Evolutionary conservation across 2,113 vertebrate species (phyloP), one percentile per base, ranked within the genome.

Genomic region (Cephalopterus ornatus): DNA sequence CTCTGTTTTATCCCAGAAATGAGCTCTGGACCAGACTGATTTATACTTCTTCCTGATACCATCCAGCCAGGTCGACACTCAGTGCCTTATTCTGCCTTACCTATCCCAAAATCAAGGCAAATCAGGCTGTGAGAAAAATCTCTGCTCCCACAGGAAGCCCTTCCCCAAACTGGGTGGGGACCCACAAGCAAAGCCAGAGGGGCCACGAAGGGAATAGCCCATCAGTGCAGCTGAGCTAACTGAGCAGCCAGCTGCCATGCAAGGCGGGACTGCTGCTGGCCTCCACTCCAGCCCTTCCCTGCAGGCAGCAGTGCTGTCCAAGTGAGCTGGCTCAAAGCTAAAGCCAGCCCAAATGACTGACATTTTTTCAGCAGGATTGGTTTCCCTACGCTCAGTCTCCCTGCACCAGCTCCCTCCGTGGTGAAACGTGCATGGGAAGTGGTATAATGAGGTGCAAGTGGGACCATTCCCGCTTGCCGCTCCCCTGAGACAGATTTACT

Each of bases 331-430:
- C 72, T 94, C 80, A 35, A 85, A 84, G 33, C 37, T 53, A 66
- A 95, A 94, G 93, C 46, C 76, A 96, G 68, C 46, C 6, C 10
- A 73, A 70, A 89, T 81, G 62, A 47, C 53, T 80, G 71, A 61
- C 41, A 21, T 86, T 85, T 88, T 88, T 85, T 59, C 92, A 92
- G 53, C 16, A 85, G 94, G 88, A 72, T 32, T 88, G 81, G 27
- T 47, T 73, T 92, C 76, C 71, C 1, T 2, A 44, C 15, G 30
- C 39, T 85, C 39, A 17, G 6, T 39, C 47, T 84, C 84, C 70
- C 0, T 0, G 47, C 70, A 82, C 23, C 7, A 17, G 52, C 56
- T 89, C 0, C 0, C 61, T 78, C 33, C 1, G 6, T 7, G 61
- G 35, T 42, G 55, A 89, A 47, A 63, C 55, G 55, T 55, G 47